Conservation (phyloP, 2,888 invertebrate genomes). For the Orgyia antiqua region DNA sequence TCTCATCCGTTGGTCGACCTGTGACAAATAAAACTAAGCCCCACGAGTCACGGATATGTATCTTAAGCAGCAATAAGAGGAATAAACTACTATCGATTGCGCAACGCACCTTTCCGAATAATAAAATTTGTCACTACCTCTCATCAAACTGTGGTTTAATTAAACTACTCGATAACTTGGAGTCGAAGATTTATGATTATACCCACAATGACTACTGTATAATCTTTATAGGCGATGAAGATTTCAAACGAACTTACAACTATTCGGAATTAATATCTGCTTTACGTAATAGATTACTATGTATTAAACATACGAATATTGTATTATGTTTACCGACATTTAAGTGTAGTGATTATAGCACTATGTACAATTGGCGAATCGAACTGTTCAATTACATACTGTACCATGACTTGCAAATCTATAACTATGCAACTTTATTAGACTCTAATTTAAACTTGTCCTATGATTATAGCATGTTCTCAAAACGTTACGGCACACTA, state of each 20-base stretch:
- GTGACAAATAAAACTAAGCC: not conserved
- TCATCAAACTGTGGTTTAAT: not conserved
- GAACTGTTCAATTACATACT: no score
- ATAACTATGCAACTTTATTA: not conserved
- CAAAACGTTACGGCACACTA: no score
- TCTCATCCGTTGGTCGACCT: no score
- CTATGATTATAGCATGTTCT: no score
- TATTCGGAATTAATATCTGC: not conserved
- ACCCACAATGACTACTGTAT: not conserved
- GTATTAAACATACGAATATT: slow-evolving; percentile 1
- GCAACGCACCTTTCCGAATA: not conserved
- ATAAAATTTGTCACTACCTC: slow-evolving; percentile 1
- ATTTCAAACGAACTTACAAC: not conserved
- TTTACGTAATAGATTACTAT: not conserved
- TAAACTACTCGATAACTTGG: not conserved
- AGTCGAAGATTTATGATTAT: not conserved
- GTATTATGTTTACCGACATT: slow-evolving; percentile 1
- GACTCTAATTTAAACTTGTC: no score
- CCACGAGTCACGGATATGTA: not conserved
- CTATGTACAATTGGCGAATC: no score
- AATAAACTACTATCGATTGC: slow-evolving; percentile 1
- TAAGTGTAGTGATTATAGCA: not conserved
- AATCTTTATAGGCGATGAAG: not conserved
- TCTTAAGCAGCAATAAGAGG: not conserved
- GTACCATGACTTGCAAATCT: not conserved